Evolutionary conservation across 37 sponge, comb jelly and placozoan genomes (phyloP).

Genomic region (Chondrilla cf. caribensis): DNA sequence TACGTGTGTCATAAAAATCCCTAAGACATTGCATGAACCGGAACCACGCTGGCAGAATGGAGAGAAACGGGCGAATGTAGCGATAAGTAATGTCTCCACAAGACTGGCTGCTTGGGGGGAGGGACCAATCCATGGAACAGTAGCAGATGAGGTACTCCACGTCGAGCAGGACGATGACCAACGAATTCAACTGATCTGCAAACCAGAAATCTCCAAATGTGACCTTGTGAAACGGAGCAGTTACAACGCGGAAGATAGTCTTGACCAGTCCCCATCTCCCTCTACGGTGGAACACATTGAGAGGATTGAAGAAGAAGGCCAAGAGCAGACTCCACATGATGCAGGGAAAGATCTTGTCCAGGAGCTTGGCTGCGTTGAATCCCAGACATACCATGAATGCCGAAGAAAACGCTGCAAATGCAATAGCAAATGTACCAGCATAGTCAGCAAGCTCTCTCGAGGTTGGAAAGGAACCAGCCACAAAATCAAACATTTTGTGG

Average conservation of each 20-base stretch:
- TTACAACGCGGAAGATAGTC: constrained; percentile 56
- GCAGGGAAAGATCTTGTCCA: constrained; percentile 40
- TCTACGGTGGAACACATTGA: constrained; percentile 36
- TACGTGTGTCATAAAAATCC: constrained; percentile 69
- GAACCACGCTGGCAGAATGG: constrained; percentile 87
- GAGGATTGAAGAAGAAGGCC: constrained; percentile 57
- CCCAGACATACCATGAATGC: constrained; percentile 17
- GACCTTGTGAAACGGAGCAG: constrained; percentile 79
- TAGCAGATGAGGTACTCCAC: constrained; percentile 82
- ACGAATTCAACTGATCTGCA: constrained; percentile 95
- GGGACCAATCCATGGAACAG: not conserved
- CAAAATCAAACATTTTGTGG: constrained; percentile 50
- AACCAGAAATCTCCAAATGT: constrained; percentile 94
- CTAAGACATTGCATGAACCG: constrained; percentile 90
- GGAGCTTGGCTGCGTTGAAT: not conserved
- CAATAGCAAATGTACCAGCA: constrained; percentile 39
- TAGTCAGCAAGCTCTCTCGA: constrained; percentile 37
- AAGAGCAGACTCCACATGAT: constrained; percentile 54
- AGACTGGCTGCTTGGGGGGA: not conserved
- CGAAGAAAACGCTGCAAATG: constrained; percentile 21
- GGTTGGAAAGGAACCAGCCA: constrained; percentile 34
- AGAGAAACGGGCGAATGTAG: constrained; percentile 82
- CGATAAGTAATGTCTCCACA: constrained; percentile 14
- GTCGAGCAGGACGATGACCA: constrained; percentile 83
- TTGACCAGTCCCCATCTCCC: constrained; percentile 46